phyloP scores from a whole-genome alignment of 2,888 invertebrate genomes.

The Noctua comes region DNA sequence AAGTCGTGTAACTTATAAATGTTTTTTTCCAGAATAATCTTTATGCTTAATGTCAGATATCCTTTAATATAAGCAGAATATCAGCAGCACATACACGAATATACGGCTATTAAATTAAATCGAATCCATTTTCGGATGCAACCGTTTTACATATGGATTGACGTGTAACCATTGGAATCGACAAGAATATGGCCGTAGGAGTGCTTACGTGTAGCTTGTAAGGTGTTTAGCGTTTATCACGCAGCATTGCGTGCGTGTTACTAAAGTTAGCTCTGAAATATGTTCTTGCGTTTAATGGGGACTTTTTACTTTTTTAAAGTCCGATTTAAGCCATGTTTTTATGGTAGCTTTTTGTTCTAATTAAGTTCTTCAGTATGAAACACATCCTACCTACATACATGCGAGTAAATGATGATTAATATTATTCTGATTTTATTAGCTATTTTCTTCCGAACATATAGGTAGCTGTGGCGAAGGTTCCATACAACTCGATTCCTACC shows the following conservation, averaged over 20 bases:
- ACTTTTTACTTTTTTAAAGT: constrained; percentile 36
- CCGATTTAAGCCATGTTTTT: constrained; percentile 24
- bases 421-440: too few relatives aligned
- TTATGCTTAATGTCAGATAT: not conserved
- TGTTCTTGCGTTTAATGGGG: constrained; percentile 43
- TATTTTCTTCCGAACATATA: too few relatives aligned
- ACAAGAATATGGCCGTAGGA: constrained; percentile 34
- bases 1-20: too few relatives aligned
- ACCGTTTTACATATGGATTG: constrained; percentile 25
- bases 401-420: not conserved
- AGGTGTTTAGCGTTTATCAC: constrained; percentile 58
- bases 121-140: constrained; percentile 10
- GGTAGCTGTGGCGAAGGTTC: too few relatives aligned
- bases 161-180: constrained; percentile 15
- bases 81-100: not conserved
- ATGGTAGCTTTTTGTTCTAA: not conserved
- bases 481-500: too few relatives aligned
- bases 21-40: constrained; percentile 12
- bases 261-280: constrained; percentile 51
- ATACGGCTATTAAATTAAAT: constrained; percentile 7
- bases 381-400: not conserved
- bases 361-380: not conserved
- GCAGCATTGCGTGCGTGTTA: constrained; percentile 65
- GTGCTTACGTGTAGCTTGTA: constrained; percentile 51
- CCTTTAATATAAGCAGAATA: not conserved